Percentiles rank a stretch among this genome's conserved stretches.
These are phyloP conservation scores for Brachyhypopomus occidentalis DNA, from an alignment of 2,113 vertebrate genomes.

Conservation along the genomic window DNA sequence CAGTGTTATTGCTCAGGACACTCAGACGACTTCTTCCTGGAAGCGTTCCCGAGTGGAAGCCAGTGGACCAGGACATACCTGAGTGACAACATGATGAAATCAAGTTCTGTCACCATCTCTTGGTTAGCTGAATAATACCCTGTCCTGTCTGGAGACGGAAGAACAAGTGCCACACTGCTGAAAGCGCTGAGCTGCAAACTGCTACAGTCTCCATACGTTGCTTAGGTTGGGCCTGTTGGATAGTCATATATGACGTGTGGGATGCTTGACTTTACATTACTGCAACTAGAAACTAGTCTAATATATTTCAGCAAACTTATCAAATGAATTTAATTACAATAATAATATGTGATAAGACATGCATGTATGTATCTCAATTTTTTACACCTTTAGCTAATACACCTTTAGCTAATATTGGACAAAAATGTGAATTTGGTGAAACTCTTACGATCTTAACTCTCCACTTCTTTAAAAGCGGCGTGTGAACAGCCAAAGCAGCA, in stretches of 20 bases:
- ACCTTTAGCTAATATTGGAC: too few species aligned
- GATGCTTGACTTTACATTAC: too few species aligned
- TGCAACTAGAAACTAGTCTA: too few species aligned
- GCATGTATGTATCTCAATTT: too few species aligned
- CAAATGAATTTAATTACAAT: too few species aligned
- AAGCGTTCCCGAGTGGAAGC: constrained; percentile 41
- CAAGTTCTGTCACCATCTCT: constrained; percentile 31
- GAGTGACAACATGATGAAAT: constrained; percentile 54
- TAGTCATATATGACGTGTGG: too few species aligned
- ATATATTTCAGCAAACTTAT: too few species aligned
- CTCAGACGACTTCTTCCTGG: constrained; percentile 45
- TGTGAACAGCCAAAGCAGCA: constrained; percentile 6
- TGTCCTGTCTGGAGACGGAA: constrained; percentile 1
- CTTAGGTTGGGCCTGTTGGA: not conserved
- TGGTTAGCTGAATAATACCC: not conserved
- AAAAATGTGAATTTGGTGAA: not conserved
- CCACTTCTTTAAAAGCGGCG: not conserved
- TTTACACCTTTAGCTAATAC: too few species aligned
- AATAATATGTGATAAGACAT: not conserved
- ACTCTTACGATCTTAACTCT: not conserved
- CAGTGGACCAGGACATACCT: constrained; percentile 42
- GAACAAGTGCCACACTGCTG: not conserved
- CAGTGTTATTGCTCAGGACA: constrained; percentile 26
- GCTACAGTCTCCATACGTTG: not conserved
- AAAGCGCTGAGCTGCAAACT: not conserved